Evolutionary conservation across 2,797 vertebrate genomes (phyloP).

Genomic region (Labroides dimidiatus): DNA sequence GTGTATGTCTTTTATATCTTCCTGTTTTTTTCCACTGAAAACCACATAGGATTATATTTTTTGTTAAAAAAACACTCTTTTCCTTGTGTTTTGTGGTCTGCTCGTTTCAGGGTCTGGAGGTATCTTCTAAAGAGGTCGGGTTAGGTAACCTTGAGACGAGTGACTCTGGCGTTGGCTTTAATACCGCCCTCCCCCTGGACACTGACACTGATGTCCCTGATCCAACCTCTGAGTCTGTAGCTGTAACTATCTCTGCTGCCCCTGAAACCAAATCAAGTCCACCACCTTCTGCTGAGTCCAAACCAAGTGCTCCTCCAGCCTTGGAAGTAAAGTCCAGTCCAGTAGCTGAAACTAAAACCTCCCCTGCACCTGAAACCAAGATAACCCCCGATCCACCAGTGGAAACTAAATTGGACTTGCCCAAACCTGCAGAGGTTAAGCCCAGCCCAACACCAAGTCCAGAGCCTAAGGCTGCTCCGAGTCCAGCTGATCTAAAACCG

Average conservation of each 20-base stretch:
- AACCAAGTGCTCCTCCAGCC: constrained; percentile 62
- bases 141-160: constrained; percentile 85
- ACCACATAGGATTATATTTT: constrained; percentile 13
- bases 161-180: constrained; percentile 87
- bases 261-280: constrained; percentile 65
- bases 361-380: constrained; percentile 58
- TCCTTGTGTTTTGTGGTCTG: constrained; percentile 39
- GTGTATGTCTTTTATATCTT: constrained; percentile 28
- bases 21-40: constrained; percentile 4
- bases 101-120: constrained; percentile 83
- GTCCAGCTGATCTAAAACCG: constrained; percentile 69
- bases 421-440: constrained; percentile 70
- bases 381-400: constrained; percentile 59
- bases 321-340: constrained; percentile 60
- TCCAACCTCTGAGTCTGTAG: constrained; percentile 77
- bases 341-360: constrained; percentile 59
- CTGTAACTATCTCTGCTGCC: constrained; percentile 68
- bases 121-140: constrained; percentile 85
- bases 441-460: constrained; percentile 73
- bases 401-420: constrained; percentile 65
- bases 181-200: constrained; percentile 85
- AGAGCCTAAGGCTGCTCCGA: constrained; percentile 66
- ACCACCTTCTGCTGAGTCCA: constrained; percentile 53
- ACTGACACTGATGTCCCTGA: constrained; percentile 85
- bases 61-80: not conserved